These are phyloP conservation scores for Mastomys coucha DNA, from an alignment of 2,113 vertebrate genomes.

Conservation along the genomic window DNA sequence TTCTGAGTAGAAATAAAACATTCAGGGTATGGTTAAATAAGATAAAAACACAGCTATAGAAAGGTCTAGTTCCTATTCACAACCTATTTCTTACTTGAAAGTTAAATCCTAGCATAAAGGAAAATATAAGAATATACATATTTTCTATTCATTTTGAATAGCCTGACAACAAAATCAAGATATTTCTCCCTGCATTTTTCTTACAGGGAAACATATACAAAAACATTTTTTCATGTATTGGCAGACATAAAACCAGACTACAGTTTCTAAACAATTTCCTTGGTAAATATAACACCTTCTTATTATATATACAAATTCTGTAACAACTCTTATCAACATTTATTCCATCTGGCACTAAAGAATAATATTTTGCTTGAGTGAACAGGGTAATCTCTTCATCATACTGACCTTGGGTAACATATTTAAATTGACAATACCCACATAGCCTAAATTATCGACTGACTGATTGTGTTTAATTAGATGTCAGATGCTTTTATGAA, in stretches of 20 bases:
- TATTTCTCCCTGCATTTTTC: not conserved
- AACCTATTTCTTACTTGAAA: conserved; percentile 17
- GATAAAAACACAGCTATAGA: not conserved
- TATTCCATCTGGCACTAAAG: conserved; percentile 28
- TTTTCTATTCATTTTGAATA: conserved; percentile 28
- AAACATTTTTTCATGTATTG: not conserved
- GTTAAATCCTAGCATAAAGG: conserved; percentile 1
- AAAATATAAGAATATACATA: not conserved
- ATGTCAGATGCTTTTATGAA: conserved; percentile 44
- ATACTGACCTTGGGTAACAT: not conserved
- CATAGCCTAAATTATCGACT: not conserved
- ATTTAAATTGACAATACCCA: conserved; percentile 32
- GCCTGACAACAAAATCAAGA: not conserved
- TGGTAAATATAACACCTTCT: conserved; percentile 15
- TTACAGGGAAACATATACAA: not conserved
- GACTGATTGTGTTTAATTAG: conserved; percentile 34
- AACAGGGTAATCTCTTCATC: conserved; percentile 31
- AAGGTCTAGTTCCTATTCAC: not conserved
- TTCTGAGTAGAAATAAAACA: not conserved
- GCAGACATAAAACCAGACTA: not conserved
- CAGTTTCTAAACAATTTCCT: conserved; percentile 48
- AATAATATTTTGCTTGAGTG: conserved; percentile 27
- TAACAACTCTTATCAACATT: conserved; percentile 34
- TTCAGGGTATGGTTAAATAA: not conserved
- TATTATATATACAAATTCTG: not conserved